Conservation (phyloP, 1,140 invertebrate species). For the Streblospio benedicti region DNA sequence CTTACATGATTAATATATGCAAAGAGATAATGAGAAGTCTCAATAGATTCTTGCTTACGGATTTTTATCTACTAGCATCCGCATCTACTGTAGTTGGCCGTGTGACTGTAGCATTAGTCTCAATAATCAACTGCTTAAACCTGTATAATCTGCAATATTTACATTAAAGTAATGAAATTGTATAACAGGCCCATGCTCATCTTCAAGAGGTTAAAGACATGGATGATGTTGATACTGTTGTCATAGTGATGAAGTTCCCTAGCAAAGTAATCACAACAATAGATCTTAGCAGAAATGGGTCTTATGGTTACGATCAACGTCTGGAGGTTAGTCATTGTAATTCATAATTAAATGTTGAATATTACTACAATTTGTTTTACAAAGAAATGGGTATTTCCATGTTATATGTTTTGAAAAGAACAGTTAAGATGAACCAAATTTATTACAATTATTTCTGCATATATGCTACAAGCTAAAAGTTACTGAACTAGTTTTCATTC, state of each 20-base stretch:
- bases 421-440: not conserved
- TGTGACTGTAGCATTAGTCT: too few species aligned
- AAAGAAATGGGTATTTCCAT: not conserved
- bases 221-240: constrained; percentile 59
- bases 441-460: not conserved
- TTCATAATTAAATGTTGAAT: not conserved
- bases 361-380: not conserved
- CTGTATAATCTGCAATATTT: too few species aligned
- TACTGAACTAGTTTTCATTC: not conserved
- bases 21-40: too few species aligned
- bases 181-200: constrained; percentile 46
- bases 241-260: constrained; percentile 55
- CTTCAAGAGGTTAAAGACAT: constrained; percentile 55
- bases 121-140: too few species aligned
- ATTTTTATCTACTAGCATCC: too few species aligned
- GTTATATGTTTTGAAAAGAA: not conserved
- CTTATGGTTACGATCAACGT: constrained; percentile 63
- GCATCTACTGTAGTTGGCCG: too few species aligned
- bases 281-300: constrained; percentile 57
- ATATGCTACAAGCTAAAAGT: not conserved
- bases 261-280: constrained; percentile 57
- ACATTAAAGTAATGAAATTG: too few species aligned
- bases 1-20: too few species aligned
- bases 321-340: constrained; percentile 51
- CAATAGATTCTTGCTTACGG: too few species aligned